Conservation (phyloP, 2,113 vertebrate genomes). For the Gasterosteus nipponicus region DNA sequence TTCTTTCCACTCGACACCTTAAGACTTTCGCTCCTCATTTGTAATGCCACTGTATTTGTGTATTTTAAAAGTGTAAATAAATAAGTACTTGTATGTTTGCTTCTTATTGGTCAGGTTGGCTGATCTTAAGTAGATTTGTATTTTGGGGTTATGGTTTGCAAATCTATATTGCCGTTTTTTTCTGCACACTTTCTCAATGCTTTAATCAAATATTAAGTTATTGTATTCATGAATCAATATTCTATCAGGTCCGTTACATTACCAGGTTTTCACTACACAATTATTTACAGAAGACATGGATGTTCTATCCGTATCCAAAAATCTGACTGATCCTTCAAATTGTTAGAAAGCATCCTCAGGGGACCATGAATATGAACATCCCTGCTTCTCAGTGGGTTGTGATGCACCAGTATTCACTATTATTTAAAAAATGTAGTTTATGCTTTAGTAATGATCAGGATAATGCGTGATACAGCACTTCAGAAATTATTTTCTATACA, state of each 20-base stretch:
- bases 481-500: not conserved
- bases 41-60: conserved; percentile 90
- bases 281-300: too few species aligned
- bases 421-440: not conserved
- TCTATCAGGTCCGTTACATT: too few species aligned
- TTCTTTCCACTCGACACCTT: conserved; percentile 50
- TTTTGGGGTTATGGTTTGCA: too few species aligned
- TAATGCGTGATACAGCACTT: not conserved
- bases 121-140: not conserved
- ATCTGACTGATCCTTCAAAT: too few species aligned
- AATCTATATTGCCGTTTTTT: too few species aligned
- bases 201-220: too few species aligned
- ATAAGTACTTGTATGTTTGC: conserved; percentile 83
- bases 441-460: not conserved
- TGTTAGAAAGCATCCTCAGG: not conserved
- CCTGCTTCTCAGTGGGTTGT: not conserved
- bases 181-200: too few species aligned
- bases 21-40: conserved; percentile 80
- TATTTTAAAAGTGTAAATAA: conserved; percentile 97
- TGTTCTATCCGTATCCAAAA: too few species aligned
- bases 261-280: too few species aligned
- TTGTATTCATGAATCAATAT: too few species aligned
- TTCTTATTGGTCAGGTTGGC: conserved; percentile 8
- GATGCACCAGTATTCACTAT: not conserved
- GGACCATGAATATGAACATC: not conserved